Conservation (phyloP, 2,113 vertebrate species). For the Platysternon megacephalum region DNA sequence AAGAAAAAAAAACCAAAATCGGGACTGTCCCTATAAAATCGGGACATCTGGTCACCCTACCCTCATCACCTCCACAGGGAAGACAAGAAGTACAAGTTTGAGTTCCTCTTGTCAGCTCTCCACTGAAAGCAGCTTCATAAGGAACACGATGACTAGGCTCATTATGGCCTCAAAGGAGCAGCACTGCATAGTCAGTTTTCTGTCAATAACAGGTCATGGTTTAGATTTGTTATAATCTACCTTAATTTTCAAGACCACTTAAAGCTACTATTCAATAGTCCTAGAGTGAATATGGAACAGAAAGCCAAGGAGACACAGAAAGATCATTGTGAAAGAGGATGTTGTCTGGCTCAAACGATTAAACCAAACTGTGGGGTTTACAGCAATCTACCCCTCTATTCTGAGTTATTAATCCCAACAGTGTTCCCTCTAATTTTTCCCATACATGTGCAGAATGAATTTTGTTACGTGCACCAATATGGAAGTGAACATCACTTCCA, state of each 20-base stretch:
- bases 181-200: rapidly evolving
- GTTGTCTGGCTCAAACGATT: background rate
- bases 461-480: too few species aligned
- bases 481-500: too few species aligned
- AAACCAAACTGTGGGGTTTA: background rate
- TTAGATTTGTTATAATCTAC: rapidly evolving
- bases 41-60: too few species aligned
- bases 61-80: background rate
- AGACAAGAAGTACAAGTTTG: background rate
- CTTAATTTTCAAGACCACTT: background rate
- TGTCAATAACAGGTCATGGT: rapidly evolving
- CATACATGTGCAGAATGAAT: too few species aligned
- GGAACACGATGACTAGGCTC: background rate
- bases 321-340: background rate
- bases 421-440: too few species aligned
- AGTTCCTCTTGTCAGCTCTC: background rate
- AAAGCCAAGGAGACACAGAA: background rate
- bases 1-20: too few species aligned
- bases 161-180: rapidly evolving
- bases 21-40: too few species aligned
- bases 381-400: rapidly evolving
- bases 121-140: background rate
- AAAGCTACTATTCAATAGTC: rapidly evolving
- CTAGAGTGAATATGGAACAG: background rate
- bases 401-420: background rate